phyloP scores from a whole-genome alignment of 2,888 invertebrate genomes.

The Rhagonycha fulva region DNA sequence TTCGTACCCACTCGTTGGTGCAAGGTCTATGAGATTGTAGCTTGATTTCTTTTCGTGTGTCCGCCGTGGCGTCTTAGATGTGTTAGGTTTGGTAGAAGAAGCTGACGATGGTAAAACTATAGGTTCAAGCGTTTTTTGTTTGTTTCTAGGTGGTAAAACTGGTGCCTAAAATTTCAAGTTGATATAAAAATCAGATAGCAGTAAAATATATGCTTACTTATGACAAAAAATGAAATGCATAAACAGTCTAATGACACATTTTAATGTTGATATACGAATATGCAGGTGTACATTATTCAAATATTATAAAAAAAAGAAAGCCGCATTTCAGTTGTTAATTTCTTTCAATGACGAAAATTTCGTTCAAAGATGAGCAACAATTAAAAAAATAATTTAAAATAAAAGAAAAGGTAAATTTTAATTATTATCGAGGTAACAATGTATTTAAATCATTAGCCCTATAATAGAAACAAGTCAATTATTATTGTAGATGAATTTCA shows the following conservation, averaged over 20 bases:
- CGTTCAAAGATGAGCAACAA: background rate
- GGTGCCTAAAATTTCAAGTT: slow-evolving; percentile 39
- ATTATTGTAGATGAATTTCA: background rate
- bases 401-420: background rate
- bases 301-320: background rate
- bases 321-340: background rate
- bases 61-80: slow-evolving; percentile 43
- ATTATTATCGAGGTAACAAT: background rate
- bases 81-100: slow-evolving; percentile 23
- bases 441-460: background rate
- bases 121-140: slow-evolving; percentile 45
- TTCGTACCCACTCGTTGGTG: slow-evolving; percentile 52
- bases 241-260: background rate
- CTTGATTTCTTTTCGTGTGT: slow-evolving; percentile 39
- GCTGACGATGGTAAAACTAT: slow-evolving; percentile 35
- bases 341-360: background rate
- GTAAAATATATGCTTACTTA: background rate
- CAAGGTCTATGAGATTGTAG: slow-evolving; percentile 63
- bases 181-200: background rate
- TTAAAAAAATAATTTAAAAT: background rate
- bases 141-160: slow-evolving; percentile 52
- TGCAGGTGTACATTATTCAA: background rate
- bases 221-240: background rate
- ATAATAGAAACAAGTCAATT: background rate
- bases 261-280: background rate